Evolutionary conservation across 2,797 vertebrate genomes (phyloP).

Genomic region (Halcyon badia): DNA sequence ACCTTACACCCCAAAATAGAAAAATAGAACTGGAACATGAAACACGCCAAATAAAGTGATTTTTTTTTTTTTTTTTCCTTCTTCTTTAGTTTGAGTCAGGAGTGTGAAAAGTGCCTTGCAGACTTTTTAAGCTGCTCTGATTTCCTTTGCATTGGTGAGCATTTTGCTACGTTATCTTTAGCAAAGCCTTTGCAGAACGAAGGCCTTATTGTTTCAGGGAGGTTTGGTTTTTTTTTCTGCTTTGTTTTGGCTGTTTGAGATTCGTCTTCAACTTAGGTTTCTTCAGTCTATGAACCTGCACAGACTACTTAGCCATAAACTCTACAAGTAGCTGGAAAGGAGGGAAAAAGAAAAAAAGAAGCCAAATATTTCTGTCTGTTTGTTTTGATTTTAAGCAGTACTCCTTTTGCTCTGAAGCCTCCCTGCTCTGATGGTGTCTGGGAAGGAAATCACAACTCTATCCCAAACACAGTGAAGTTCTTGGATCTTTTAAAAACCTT

Average conservation of each 20-base stretch:
- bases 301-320: slow-evolving; percentile 82
- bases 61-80: not conserved
- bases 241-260: slow-evolving; percentile 72
- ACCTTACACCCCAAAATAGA: slow-evolving; percentile 83
- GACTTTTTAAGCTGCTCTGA: slow-evolving; percentile 57
- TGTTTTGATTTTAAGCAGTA: slow-evolving; percentile 44
- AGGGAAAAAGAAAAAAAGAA: not conserved
- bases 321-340: slow-evolving; percentile 74
- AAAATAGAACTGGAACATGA: slow-evolving; percentile 90
- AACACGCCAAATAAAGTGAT: slow-evolving; percentile 86
- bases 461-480: slow-evolving; percentile 53
- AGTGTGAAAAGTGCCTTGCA: slow-evolving; percentile 70
- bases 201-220: slow-evolving; percentile 35
- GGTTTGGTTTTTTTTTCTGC: not conserved
- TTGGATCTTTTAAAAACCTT: slow-evolving; percentile 68
- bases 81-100: slow-evolving; percentile 66
- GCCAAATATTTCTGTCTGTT: slow-evolving; percentile 12
- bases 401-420: slow-evolving; percentile 27
- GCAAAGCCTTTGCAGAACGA: slow-evolving; percentile 49
- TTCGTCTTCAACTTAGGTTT: slow-evolving; percentile 63
- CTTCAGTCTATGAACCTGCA: slow-evolving; percentile 88
- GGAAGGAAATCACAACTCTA: slow-evolving; percentile 56
- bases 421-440: not conserved
- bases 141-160: slow-evolving; percentile 41
- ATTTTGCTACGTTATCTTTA: slow-evolving; percentile 51